Percentiles rank a stretch among this genome's conserved stretches.
These are phyloP conservation scores for Dysidea cf. avara DNA, from an alignment of 37 sponge, comb jelly and placozoan genomes.

Conservation along the genomic window DNA sequence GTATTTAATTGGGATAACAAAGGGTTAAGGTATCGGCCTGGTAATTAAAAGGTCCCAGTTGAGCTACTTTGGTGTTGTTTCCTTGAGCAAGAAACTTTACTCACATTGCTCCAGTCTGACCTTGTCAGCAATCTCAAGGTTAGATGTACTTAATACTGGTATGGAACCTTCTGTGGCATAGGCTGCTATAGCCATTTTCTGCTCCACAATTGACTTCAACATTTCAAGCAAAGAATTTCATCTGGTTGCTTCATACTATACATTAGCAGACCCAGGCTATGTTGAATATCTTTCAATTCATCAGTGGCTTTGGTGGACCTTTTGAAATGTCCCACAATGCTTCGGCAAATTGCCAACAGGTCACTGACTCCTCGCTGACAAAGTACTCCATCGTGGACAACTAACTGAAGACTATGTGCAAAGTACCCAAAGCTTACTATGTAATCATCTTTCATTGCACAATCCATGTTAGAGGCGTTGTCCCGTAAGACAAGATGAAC, in stretches of 20 bases:
- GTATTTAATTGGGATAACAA: no score
- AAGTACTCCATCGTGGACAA: slow-evolving; percentile 47
- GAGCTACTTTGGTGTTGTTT: no score
- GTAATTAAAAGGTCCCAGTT: no score
- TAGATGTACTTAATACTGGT: neutral
- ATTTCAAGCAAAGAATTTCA: slow-evolving; percentile 24
- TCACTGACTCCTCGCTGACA: slow-evolving; percentile 33
- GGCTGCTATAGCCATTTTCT: slow-evolving; percentile 23
- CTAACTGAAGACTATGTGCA: slow-evolving; percentile 50
- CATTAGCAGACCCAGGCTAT: slow-evolving; percentile 12
- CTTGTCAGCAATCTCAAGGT: neutral
- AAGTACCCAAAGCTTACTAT: slow-evolving; percentile 18
- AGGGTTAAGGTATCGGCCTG: no score
- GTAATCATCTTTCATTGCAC: slow-evolving; percentile 26
- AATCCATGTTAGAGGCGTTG: slow-evolving; percentile 48
- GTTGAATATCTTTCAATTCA: slow-evolving; percentile 3
- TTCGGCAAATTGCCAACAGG: slow-evolving; percentile 24
- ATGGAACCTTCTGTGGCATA: slow-evolving; percentile 2
- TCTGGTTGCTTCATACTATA: slow-evolving; percentile 23
- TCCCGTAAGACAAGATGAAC: slow-evolving; percentile 27
- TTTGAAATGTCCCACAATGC: slow-evolving; percentile 53
- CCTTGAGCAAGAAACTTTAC: no score
- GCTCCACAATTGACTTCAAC: slow-evolving; percentile 2
- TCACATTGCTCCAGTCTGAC: no score
- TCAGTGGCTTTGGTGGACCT: slow-evolving; percentile 6